Base-by-base conservation (phyloP, 2,113 vertebrate genomes). In the Oenanthe melanoleuca region DNA sequence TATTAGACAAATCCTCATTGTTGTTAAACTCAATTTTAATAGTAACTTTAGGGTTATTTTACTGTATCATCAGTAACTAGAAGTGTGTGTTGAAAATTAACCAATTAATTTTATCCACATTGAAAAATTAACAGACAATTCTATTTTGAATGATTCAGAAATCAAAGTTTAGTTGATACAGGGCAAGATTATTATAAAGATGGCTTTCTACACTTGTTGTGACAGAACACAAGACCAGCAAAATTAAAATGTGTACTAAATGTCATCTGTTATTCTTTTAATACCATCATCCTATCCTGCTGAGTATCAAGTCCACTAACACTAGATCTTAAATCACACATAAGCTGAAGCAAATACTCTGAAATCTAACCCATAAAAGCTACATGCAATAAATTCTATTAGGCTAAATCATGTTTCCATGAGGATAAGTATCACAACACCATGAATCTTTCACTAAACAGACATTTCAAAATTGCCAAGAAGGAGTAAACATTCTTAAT, bases 391-490 rank as follows among this genome's bases (percentile, higher is more conserved):
- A 81, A 95, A 97, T 94, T 96, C 63, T 67, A 95, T 93, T 86
- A 96, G 93, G 37, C 31, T 92, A 42, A 92, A 91, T 88, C 38
- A 72, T 89, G 77, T 89, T 95, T 96, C 80, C 65, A 66, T 72
- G 57, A 92, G 92, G 66, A 95, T 96, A 97, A 94, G 65, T 94
- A 96, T 91, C 90, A 75, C 50, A 78, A 86, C 78, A 85, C 45
- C 81, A 84, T 77, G 57, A 91, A 93, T 95, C 69, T 91, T 96
- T 95, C 84, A 80, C 73, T 89, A 94, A 96, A 91, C 79, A 95
- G 47, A 37, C 42, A 86, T 96, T 97, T 96, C 91, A 90, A 89
- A 97, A 91, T 91, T 96, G 60, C 74, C 85, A 91, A 63, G 16
- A 95, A 95, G 82, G 37, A 89, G 57, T 79, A 75, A 92, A 78